These are phyloP conservation scores for Calliphora vomitoria DNA, from an alignment of 2,888 invertebrate species.

Conservation along the genomic window DNA sequence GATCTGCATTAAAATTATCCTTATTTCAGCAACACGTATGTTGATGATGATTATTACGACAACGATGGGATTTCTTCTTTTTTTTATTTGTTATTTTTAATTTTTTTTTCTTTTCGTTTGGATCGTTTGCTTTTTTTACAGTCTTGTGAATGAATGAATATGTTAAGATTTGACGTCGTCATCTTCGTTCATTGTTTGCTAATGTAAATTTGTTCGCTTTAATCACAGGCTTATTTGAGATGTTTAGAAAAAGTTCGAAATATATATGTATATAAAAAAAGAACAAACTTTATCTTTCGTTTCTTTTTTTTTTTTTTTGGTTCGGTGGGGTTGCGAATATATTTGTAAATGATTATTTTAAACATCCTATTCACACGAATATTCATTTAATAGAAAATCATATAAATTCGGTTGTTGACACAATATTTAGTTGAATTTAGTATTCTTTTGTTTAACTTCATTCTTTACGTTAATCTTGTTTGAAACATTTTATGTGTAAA, in stretches of 20 bases:
- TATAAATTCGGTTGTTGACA: constrained; percentile 6
- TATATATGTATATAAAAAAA: not conserved
- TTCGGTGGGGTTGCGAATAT: not conserved
- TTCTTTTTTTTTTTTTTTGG: not conserved
- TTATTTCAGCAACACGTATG: constrained; percentile 1
- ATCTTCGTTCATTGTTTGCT: constrained; percentile 13
- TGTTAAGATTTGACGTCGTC: constrained; percentile 38
- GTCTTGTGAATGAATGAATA: constrained; percentile 48
- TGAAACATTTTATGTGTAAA: not conserved
- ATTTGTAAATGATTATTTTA: constrained; percentile 21
- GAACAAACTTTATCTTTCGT: not conserved
- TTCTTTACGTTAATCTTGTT: not conserved
- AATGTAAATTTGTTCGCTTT: constrained; percentile 49
- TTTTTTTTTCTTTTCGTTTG: not conserved
- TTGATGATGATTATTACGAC: constrained; percentile 11
- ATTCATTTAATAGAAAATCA: constrained; percentile 4
- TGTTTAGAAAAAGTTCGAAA: constrained; percentile 4
- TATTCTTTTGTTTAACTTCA: constrained; percentile 2
- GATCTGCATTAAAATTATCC: not conserved
- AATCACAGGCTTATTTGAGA: not conserved
- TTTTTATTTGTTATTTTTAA: not conserved
- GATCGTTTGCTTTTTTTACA: constrained; percentile 15
- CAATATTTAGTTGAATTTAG: constrained; percentile 2
- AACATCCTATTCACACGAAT: not conserved
- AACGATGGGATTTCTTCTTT: not conserved